Evolutionary conservation across 1,140 invertebrate species (phyloP), one percentile per base, ranked within the genome.

Genomic region (Zaprionus nigranus): DNA sequence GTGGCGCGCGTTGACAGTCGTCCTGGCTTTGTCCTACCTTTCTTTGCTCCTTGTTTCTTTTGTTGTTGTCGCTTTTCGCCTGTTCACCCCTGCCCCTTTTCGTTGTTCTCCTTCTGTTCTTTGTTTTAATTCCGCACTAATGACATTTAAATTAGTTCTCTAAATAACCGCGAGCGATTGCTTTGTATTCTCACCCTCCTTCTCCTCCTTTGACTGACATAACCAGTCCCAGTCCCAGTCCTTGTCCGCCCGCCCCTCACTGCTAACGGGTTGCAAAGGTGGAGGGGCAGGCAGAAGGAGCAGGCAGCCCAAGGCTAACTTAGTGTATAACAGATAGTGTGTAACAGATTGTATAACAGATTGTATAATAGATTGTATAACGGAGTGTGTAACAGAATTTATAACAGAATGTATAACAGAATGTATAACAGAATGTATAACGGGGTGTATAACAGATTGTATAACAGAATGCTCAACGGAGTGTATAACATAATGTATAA

Each of bases 91-190:
- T 6, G 7, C 38, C n/a, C 15, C 34, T 26, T 56, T 78, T 75
- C 67, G 62, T 72, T 56, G 69, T 54, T 66, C 40, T 71, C 9
- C 9, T 20, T 51, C 53, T 70, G n/a, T 70, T 65, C 71, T 90
- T 84, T 88, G 78, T 88, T 81, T 90, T 90, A 87, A 87, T 87
- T 78, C 77, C 75, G 78, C 58, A 75, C 83, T 87, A 90, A 83
- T 78, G 84, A 84, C 78, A 87, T 87, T 88, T 87, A 87, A 87
- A 87, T 87, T 87, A 87, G 84, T 84, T 78, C 81, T 87, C 84
- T 87, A 83, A 67, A 72, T 87, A 59, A 81, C 81, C 80, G 69
- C 83, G 54, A 71, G 84, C 78, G 71, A 28, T 85, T 68, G 36
- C 79, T 56, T 76, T 75, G 60, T 76, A 38, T 73, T 58, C 54